These are phyloP conservation scores for Microtus californicus DNA, from an alignment of 2,797 vertebrate species.

Conservation along the genomic window DNA sequence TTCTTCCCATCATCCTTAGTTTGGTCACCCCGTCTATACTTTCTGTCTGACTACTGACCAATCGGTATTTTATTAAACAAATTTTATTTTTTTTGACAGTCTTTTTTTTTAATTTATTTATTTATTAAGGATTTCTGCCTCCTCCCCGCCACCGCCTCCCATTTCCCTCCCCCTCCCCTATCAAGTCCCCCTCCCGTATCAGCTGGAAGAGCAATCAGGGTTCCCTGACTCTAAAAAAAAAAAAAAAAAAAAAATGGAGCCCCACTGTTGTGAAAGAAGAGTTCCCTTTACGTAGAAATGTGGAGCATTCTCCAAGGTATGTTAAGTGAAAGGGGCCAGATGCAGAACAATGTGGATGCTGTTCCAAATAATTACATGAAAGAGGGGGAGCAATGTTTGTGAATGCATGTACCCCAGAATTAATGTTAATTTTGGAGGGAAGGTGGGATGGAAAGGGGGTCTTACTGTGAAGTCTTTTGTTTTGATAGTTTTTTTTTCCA, in stretches of 20 bases:
- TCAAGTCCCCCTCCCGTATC: too few species aligned
- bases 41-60: too few species aligned
- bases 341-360: background rate
- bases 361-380: background rate
- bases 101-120: too few species aligned
- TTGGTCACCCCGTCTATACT: too few species aligned
- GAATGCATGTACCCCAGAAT: background rate
- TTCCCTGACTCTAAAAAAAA: too few species aligned
- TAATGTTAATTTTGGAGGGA: background rate
- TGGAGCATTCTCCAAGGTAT: background rate
- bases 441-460: background rate
- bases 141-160: too few species aligned
- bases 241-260: background rate
- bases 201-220: too few species aligned
- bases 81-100: too few species aligned
- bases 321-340: slow-evolving; percentile 28
- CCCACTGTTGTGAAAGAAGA: background rate
- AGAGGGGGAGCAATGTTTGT: background rate
- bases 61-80: too few species aligned
- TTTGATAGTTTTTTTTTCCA: background rate
- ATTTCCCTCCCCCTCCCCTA: too few species aligned
- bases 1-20: too few species aligned
- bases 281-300: background rate
- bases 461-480: background rate
- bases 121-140: too few species aligned